phyloP scores from a whole-genome alignment of 2,113 vertebrate species.

The Panthera tigris region DNA sequence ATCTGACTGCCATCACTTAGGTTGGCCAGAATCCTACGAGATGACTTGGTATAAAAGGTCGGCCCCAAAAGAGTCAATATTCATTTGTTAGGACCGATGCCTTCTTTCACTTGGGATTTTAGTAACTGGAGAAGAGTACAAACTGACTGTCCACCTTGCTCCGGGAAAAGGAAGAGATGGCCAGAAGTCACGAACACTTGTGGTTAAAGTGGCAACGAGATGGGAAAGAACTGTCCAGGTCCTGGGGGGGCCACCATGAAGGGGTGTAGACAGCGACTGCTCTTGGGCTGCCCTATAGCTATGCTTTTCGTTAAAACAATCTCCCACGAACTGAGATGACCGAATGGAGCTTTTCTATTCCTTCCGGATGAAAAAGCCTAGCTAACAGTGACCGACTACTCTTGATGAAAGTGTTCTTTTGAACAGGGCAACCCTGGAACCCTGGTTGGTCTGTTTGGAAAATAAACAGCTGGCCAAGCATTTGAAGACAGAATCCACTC shows the following conservation, averaged over 20 bases:
- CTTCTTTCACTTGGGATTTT: neutral
- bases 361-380: neutral
- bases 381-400: neutral
- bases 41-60: neutral
- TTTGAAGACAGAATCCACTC: neutral
- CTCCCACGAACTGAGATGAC: too few relatives aligned
- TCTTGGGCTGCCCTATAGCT: rapidly evolving
- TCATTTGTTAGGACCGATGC: neutral
- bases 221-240: rapidly evolving
- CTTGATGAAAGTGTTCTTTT: neutral
- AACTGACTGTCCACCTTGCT: neutral
- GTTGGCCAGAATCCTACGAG: neutral
- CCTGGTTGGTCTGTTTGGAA: neutral
- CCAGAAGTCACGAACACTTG: neutral
- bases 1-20: neutral
- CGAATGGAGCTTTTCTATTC: neutral
- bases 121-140: neutral
- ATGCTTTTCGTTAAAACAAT: neutral
- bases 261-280: rapidly evolving
- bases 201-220: neutral
- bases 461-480: neutral
- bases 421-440: neutral
- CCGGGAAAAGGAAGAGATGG: neutral
- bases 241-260: rapidly evolving
- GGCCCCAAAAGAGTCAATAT: neutral